Evolutionary conservation across 2,113 vertebrate species (phyloP).

Genomic region (Electrona antarctica): DNA sequence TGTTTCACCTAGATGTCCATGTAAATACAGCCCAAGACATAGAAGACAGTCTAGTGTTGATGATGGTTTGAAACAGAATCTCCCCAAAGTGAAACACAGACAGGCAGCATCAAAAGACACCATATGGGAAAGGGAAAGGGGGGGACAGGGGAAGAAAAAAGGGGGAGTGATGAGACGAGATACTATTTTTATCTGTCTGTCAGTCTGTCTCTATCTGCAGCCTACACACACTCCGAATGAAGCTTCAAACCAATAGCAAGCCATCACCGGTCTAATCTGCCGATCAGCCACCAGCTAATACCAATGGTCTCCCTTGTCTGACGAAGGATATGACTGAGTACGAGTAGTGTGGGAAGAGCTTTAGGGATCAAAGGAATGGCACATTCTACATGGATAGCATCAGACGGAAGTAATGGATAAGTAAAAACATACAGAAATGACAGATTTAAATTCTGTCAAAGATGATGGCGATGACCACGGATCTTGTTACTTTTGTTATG

Average conservation of each 20-base stretch:
- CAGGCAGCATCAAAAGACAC: conserved; percentile 35
- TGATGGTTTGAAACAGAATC: conserved; percentile 32
- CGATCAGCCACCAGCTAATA: conserved; percentile 43
- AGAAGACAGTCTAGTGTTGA: conserved; percentile 22
- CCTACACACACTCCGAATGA: conserved; percentile 7
- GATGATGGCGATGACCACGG: background rate
- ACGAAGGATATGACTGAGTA: conserved; percentile 46
- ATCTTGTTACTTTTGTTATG: background rate
- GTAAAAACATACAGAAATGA: conserved; percentile 28
- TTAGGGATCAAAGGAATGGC: conserved; percentile 9
- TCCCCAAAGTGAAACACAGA: conserved; percentile 44
- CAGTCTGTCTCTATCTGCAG: conserved; percentile 61
- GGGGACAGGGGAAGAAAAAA: conserved; percentile 37
- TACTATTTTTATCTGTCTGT: conserved; percentile 59
- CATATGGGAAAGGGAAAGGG: conserved; percentile 37
- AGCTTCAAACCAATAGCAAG: conserved; percentile 42
- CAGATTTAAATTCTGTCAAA: conserved; percentile 4
- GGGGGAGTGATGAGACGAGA: conserved; percentile 45
- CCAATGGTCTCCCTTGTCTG: conserved; percentile 38
- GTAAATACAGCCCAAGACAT: conserved; percentile 20
- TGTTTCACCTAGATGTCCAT: conserved; percentile 44
- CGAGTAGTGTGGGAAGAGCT: background rate
- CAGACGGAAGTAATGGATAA: background rate
- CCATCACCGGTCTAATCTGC: conserved; percentile 44
- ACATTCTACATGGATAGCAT: conserved; percentile 14